Percentiles rank a stretch among this genome's conserved stretches.
Conservation (phyloP, 2,888 invertebrate species). For the Romanomermis culicivorax region DNA sequence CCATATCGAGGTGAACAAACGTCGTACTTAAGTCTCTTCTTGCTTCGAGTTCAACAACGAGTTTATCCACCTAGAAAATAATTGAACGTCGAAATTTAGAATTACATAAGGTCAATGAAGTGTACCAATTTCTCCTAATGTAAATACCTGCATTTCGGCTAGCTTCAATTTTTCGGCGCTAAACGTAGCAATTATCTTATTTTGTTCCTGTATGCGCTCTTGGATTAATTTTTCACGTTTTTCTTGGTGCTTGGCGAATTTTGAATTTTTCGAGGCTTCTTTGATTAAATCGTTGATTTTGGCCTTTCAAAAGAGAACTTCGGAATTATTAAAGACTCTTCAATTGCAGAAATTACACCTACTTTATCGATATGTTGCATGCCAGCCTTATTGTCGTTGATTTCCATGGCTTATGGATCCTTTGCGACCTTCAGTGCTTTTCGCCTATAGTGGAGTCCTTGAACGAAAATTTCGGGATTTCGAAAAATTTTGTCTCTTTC, state of each 20-base stretch:
- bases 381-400: slow-evolving; percentile 27
- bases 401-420: no score
- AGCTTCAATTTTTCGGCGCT: slow-evolving; percentile 26
- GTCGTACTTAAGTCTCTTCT: slow-evolving; percentile 32
- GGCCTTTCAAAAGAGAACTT: slow-evolving; percentile 12
- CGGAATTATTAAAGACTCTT: not conserved
- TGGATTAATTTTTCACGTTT: slow-evolving; percentile 35
- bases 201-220: slow-evolving; percentile 30
- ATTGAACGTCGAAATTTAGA: slow-evolving; percentile 8
- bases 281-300: slow-evolving; percentile 30
- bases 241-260: slow-evolving; percentile 36
- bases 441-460: no score
- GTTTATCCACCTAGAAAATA: slow-evolving; percentile 33
- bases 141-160: slow-evolving; percentile 18
- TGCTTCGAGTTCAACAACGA: slow-evolving; percentile 30
- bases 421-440: no score
- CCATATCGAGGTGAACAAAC: slow-evolving; percentile 42
- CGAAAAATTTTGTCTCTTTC: no score
- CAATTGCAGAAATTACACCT: slow-evolving; percentile 20
- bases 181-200: slow-evolving; percentile 20
- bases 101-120: no score
- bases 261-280: slow-evolving; percentile 35
- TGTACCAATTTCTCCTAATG: no score
- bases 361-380: slow-evolving; percentile 34
- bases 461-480: no score